Evolutionary conservation across 2,888 invertebrate species (phyloP), one percentile per base, ranked within the genome.

Genomic region (Aphidoletes aphidimyza): DNA sequence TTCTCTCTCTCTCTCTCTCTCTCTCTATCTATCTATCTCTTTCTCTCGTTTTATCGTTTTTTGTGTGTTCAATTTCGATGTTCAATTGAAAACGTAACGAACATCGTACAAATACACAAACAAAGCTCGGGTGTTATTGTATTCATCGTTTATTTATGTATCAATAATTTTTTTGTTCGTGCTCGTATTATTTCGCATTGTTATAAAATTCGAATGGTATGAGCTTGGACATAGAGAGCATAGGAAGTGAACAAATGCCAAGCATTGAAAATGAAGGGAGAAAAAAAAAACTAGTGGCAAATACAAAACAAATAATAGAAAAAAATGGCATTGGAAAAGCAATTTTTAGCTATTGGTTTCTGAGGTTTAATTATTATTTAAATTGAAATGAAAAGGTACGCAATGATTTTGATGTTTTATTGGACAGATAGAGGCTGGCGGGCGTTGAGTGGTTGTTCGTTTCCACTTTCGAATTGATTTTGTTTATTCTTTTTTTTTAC

Each of bases 311-410:
- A 83, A 83, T 37, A 83, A 42, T 26, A 30, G 83, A 42, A 45
- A 83, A n/a, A 83, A 26, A 45, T 42, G 83, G 39, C 81, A 81
- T 37, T 37, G n/a, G 22, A 19, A 81, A 81, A 81, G 37, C 81
- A 81, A 81, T 81, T 81, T 81, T 83, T 42, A 83, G 26, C 26
- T 42, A 42, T 39, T 83, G 42, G 42, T 83, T 83, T 42, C 83
- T 83, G 83, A 42, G 83, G 83, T 83, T 83, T 83, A 83, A 83
- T 83, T 83, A 83, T 42, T 83, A 83, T 83, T 42, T 19, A 81
- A 36, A 81, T 81, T 81, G 36, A 81, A 81, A 81, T 81, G 37
- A 36, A 8, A 34, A 5, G n/a, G n/a, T n/a, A n/a, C n/a, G n/a
- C n/a, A n/a, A n/a, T n/a, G n/a, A n/a, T n/a, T n/a, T n/a, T 81